Conservation (phyloP, 2,113 vertebrate genomes). For the Scomber colias region DNA sequence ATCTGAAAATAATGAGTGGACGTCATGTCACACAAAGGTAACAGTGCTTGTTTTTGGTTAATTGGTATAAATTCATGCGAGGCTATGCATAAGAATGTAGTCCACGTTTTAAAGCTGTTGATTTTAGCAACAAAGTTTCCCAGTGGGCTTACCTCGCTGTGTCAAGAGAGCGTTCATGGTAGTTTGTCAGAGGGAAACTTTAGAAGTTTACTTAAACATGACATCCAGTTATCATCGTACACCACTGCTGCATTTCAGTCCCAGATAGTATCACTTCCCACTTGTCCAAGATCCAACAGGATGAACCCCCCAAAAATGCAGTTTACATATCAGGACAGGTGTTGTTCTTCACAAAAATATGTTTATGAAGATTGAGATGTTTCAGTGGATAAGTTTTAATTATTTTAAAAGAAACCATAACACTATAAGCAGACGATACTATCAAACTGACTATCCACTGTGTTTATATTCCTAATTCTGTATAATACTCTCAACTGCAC, state of each 20-base stretch:
- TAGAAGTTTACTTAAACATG: slow-evolving; percentile 1
- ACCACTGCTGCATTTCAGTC: slow-evolving; percentile 6
- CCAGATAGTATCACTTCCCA: slow-evolving; percentile 12
- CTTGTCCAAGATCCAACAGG: too few relatives aligned
- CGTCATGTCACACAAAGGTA: slow-evolving; percentile 3
- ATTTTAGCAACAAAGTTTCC: slow-evolving; percentile 28
- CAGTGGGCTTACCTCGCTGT: background rate
- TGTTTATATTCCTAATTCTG: slow-evolving; percentile 38
- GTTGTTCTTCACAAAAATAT: too few relatives aligned
- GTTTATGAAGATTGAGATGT: background rate
- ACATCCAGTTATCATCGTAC: background rate
- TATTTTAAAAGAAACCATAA: slow-evolving; percentile 10
- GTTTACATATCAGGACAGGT: too few relatives aligned
- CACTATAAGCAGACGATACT: slow-evolving; percentile 38
- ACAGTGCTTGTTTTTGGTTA: background rate
- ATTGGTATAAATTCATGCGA: background rate
- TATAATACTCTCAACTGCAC: slow-evolving; percentile 50
- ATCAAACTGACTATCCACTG: slow-evolving; percentile 33
- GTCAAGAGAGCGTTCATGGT: background rate
- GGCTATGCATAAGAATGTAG: background rate
- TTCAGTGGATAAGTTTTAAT: slow-evolving; percentile 27
- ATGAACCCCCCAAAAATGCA: too few relatives aligned
- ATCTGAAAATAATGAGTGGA: slow-evolving; percentile 12
- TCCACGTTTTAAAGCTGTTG: slow-evolving; percentile 29
- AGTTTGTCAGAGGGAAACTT: background rate